Percentiles rank a stretch among this genome's conserved stretches.
Evolutionary conservation across 2,797 vertebrate genomes (phyloP).

Genomic region (Dermochelys coriacea): DNA sequence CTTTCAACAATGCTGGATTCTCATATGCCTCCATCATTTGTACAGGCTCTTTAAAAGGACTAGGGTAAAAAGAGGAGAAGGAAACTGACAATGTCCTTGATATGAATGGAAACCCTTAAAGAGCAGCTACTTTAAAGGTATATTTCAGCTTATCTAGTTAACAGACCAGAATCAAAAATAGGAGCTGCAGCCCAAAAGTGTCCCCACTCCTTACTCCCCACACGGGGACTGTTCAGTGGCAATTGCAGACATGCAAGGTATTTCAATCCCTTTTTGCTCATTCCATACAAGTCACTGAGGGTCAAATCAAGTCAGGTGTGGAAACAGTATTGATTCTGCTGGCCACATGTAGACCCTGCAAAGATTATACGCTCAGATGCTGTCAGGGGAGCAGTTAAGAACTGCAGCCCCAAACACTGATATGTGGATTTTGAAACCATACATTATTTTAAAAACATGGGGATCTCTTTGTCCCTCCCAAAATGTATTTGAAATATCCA

Average conservation of each 20-base stretch:
- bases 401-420: background rate
- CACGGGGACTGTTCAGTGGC: background rate
- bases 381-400: background rate
- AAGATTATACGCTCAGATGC: background rate
- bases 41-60: background rate
- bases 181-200: background rate
- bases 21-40: background rate
- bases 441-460: background rate
- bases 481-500: background rate
- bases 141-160: background rate
- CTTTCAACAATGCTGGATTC: background rate
- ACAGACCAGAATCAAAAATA: fast-evolving
- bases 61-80: background rate
- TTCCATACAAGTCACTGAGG: fast-evolving
- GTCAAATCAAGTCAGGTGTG: background rate
- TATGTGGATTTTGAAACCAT: background rate
- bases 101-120: background rate
- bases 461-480: background rate
- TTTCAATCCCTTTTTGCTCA: background rate
- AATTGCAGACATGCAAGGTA: background rate
- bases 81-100: background rate
- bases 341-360: background rate
- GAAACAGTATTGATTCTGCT: background rate
- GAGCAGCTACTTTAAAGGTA: slow-evolving; percentile 5
- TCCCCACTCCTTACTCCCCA: background rate